phyloP scores from a whole-genome alignment of 2,797 vertebrate genomes.

The Platalea minor region DNA sequence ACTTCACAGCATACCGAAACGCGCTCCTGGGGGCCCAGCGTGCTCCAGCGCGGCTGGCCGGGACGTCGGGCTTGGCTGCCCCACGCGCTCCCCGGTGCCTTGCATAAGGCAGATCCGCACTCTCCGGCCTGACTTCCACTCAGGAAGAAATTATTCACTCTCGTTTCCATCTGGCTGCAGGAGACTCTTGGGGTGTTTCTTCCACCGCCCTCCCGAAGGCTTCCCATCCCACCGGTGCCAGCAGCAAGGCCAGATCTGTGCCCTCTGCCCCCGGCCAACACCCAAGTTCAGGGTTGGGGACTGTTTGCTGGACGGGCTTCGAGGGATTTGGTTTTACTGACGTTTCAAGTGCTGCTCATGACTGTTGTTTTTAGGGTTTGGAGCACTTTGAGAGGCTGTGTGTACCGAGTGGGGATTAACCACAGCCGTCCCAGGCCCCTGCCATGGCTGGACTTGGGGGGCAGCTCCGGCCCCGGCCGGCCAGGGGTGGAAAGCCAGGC shows the following conservation, averaged over 20 bases:
- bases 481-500: neutral
- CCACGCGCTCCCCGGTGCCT: neutral
- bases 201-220: neutral
- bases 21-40: neutral
- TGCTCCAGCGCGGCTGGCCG: neutral
- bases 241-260: rapidly evolving
- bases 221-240: neutral
- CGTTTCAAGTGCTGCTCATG: neutral
- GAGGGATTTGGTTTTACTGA: neutral
- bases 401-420: neutral
- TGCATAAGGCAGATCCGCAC: neutral
- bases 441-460: neutral
- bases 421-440: neutral
- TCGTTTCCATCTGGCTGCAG: neutral
- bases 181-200: neutral
- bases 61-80: neutral
- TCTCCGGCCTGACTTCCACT: neutral
- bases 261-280: neutral
- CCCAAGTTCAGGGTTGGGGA: neutral
- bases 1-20: neutral
- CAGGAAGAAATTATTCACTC: neutral
- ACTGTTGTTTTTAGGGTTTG: neutral
- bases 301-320: neutral
- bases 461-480: neutral
- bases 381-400: neutral